Evolutionary conservation across 2,888 invertebrate species (phyloP).

Genomic region (Xanthorhoe spadicearia): DNA sequence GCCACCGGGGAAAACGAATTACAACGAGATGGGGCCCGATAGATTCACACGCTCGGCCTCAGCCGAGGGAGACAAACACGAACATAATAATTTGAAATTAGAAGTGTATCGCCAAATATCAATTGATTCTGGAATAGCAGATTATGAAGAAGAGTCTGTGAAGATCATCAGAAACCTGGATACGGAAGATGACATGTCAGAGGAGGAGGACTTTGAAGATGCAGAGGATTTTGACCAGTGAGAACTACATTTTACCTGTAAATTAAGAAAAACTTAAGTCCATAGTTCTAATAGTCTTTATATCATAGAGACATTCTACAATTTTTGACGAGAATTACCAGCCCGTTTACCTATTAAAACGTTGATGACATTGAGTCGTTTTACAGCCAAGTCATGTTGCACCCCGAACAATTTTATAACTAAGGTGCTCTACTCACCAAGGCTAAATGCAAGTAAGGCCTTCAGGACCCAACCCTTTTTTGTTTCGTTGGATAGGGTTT

Average conservation of each 20-base stretch:
- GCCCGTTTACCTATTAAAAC: too few relatives aligned
- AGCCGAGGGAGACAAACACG: constrained; percentile 46
- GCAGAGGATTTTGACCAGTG: constrained; percentile 51
- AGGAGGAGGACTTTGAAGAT: constrained; percentile 55
- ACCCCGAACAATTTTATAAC: too few relatives aligned
- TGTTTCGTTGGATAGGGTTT: too few relatives aligned
- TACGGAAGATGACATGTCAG: constrained; percentile 57
- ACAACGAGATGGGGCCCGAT: constrained; percentile 48
- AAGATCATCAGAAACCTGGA: constrained; percentile 47
- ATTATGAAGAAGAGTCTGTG: constrained; percentile 47
- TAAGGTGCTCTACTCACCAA: too few relatives aligned
- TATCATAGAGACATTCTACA: too few relatives aligned
- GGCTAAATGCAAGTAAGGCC: too few relatives aligned
- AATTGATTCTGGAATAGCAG: constrained; percentile 61
- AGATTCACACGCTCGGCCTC: constrained; percentile 54
- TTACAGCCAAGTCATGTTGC: too few relatives aligned
- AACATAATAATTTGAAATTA: constrained; percentile 27
- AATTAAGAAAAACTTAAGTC: background rate
- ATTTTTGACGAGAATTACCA: too few relatives aligned
- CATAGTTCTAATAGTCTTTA: too few relatives aligned
- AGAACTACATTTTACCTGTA: constrained; percentile 45
- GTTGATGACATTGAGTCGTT: too few relatives aligned
- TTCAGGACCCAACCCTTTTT: too few relatives aligned
- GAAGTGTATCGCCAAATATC: constrained; percentile 52
- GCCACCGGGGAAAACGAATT: constrained; percentile 48